Base-by-base conservation (phyloP, 2,888 invertebrate species). In the Nemotelus pantherinus region DNA sequence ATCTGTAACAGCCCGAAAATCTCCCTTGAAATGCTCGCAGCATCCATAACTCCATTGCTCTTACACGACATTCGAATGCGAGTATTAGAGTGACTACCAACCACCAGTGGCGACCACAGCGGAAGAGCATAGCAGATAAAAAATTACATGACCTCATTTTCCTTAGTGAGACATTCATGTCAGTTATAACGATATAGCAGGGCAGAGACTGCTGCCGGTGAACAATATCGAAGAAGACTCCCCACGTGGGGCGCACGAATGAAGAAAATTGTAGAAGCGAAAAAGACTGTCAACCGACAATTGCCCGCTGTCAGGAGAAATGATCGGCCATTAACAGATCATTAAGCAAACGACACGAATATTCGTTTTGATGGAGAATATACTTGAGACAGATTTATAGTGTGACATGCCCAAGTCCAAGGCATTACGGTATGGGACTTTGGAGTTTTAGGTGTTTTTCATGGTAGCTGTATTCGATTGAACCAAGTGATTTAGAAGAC, bases 321-420 rank as follows among this genome's bases (percentile, higher is more conserved):
- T 77, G 55, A 65, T 57, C 47, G 57, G 39, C 67, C 68, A 77
- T 77, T 77, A 77, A 68, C 76, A 68, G 58, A 53, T 77, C 76
- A 68, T 77, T 77, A 77, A 77, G 58, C 47, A 77, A 68, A 77
- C 47, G 76, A 68, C 68, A 68, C 47, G 67, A 68, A 77, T 47
- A 67, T 68, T 68, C 58, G 45, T 47, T 74, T 74, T 41, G 74
- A 57, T 41, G 55, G 72, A 70, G 2, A 41, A n/a, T 53, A 53
- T 53, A 25, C 25, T 25, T 25, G 25, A 25, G 25, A 25, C 25
- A 25, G 25, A 25, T 25, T 25, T 25, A 25, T 25, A 25, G 25
- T 25, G 25, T 25, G 25, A 25, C 25, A 25, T 25, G 25, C 25
- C 25, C 25, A 25, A 25, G 25, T 25, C 25, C 25, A 25, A 25